Base-by-base conservation (phyloP, 2,888 invertebrate species). In the Phytoseiulus persimilis region DNA sequence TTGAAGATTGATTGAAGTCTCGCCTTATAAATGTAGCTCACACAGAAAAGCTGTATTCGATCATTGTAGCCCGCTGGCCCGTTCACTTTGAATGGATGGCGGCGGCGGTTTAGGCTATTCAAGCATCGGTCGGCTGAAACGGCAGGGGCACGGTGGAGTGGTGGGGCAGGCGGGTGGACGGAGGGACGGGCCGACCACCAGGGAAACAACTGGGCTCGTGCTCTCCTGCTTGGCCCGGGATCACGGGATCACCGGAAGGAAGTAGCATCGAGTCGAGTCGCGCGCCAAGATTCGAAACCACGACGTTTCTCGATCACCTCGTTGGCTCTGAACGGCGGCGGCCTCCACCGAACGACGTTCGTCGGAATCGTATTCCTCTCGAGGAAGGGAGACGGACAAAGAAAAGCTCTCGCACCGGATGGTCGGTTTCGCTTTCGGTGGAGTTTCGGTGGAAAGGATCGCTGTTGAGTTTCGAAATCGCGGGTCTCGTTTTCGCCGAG, bases 1-100 rank as follows among this genome's bases (percentile, higher is more conserved):
- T 23, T 87, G 87, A 87, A 87, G 87, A 87, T 87, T 87, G 87
- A 87, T 87, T 87, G 87, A 87, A 87, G 87, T 87, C 87, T 87
- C 87, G 32, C 33, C 33, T 87, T 87, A 87, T 87, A 87, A 87
- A 87, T 87, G 87, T 83, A 87, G 87, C 33, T 33, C 14, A 87
- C 33, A 33, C 33, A 87, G 87, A 87, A 87, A 87, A 18, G 87
- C 87, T 32, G 87, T 32, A 87, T 87, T 87, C 87, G 33, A 87
- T 87, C 87, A 87, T 87, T 87, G 87, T 33, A 87, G 33, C 87
- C 87, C 6, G 87, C 65, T 65, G 65, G 65, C 87, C 84, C 32
- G 18, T 33, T 84, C 39, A 39, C 87, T 87, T 32, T 32, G 39
- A 87, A 87, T 87, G 87, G 87, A 87, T 87, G 32, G 65, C 18